Percentiles rank a stretch among this genome's conserved stretches.
Evolutionary conservation across 2,797 vertebrate genomes (phyloP).

Genomic region (Octomys mimax): DNA sequence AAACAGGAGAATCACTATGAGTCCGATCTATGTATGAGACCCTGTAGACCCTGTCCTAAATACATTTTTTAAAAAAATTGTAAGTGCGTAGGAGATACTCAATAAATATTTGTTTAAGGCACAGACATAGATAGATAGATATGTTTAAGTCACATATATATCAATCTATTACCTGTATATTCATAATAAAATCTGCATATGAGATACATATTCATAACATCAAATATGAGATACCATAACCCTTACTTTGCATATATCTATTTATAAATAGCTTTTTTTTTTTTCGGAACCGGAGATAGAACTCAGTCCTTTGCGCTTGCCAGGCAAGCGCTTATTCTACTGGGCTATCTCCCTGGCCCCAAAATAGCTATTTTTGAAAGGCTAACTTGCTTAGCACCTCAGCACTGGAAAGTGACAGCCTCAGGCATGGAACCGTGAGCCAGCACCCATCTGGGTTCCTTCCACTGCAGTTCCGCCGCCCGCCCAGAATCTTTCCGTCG

Average conservation of each 20-base stretch:
- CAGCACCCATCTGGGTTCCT: neutral
- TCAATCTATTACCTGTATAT: neutral
- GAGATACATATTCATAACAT: neutral
- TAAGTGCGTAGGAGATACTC: neutral
- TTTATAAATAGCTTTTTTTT: neutral
- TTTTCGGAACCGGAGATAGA: too few species aligned
- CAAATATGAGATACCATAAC: neutral
- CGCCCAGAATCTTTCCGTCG: neutral
- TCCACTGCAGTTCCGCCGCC: neutral
- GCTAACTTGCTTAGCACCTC: neutral
- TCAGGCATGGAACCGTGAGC: neutral
- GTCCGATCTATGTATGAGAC: too few species aligned
- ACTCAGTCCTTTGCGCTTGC: too few species aligned
- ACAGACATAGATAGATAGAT: neutral
- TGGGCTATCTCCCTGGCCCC: too few species aligned
- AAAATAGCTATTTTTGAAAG: neutral
- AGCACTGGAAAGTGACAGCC: neutral
- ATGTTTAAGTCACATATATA: neutral
- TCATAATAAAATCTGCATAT: neutral
- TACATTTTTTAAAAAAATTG: too few species aligned
- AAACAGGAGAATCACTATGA: too few species aligned
- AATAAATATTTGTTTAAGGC: neutral
- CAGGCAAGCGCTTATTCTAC: too few species aligned
- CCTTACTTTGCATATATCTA: neutral
- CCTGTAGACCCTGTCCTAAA: too few species aligned